These are phyloP conservation scores for Eilema sororculum DNA, from an alignment of 2,888 invertebrate genomes.

Conservation along the genomic window DNA sequence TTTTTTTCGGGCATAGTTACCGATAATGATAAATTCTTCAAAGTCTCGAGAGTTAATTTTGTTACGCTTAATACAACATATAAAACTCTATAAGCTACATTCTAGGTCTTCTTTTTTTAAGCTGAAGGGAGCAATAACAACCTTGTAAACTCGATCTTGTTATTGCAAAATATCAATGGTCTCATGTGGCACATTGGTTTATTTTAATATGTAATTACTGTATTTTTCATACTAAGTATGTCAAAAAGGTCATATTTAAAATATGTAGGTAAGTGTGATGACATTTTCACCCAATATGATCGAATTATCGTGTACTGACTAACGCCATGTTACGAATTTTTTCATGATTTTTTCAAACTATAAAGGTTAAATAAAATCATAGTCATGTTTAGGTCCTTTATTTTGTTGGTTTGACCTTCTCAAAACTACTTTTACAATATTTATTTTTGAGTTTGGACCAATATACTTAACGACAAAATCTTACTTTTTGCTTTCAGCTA, in stretches of 20 bases:
- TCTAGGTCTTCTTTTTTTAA: not conserved
- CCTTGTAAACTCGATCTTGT: conserved; percentile 19
- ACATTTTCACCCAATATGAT: no score
- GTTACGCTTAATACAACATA: no score
- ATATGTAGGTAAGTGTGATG: no score
- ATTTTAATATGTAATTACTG: conserved; percentile 1
- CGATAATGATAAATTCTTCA: no score
- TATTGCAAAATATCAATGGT: conserved; percentile 48
- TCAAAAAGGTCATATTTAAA: not conserved
- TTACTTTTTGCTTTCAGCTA: not conserved
- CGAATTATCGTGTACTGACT: not conserved
- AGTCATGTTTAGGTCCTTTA: not conserved
- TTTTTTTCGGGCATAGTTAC: no score
- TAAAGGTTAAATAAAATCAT: not conserved
- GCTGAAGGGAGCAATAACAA: not conserved
- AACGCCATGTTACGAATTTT: not conserved
- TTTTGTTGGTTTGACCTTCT: not conserved
- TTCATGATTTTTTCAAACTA: not conserved
- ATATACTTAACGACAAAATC: not conserved
- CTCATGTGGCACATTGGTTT: conserved; percentile 16
- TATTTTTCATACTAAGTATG: no score
- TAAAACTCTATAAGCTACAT: not conserved
- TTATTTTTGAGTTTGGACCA: not conserved
- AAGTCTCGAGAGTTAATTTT: no score
- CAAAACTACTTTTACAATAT: not conserved